Conservation (phyloP, 2,888 invertebrate genomes). For the Sialis lutaria region DNA sequence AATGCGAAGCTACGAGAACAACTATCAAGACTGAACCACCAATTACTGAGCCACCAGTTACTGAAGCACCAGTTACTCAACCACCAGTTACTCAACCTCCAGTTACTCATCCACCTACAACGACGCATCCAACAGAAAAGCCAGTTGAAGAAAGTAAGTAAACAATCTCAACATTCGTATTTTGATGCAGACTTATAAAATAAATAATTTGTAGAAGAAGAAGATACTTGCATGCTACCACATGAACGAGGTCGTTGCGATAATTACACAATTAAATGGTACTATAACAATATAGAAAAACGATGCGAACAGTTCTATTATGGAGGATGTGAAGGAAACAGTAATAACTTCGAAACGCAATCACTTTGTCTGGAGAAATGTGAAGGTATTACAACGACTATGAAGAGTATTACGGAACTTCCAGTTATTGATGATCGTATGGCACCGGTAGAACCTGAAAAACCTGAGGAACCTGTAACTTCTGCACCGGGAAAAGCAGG, state of each 20-base stretch:
- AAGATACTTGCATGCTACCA: slow-evolving; percentile 46
- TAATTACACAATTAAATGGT: slow-evolving; percentile 40
- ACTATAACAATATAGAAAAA: slow-evolving; percentile 51
- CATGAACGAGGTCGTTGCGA: slow-evolving; percentile 61
- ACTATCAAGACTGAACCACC: slow-evolving; percentile 21
- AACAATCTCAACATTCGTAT: neutral
- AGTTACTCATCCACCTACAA: neutral
- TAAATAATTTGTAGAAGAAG: no score
- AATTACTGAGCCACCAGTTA: slow-evolving; percentile 18
- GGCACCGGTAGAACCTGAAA: slow-evolving; percentile 5
- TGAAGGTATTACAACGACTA: slow-evolving; percentile 24
- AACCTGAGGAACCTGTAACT: slow-evolving; percentile 4
- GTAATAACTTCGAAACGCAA: slow-evolving; percentile 53
- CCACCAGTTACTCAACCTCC: neutral
- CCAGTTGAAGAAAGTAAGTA: neutral
- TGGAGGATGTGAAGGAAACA: slow-evolving; percentile 69
- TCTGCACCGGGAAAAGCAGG: slow-evolving; percentile 11
- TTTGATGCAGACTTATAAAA: neutral
- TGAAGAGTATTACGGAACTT: no score
- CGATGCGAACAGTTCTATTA: slow-evolving; percentile 64
- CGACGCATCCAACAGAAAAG: neutral
- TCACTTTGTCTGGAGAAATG: slow-evolving; percentile 57
- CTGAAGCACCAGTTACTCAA: slow-evolving; percentile 8
- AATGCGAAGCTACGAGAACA: slow-evolving; percentile 33
- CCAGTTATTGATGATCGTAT: neutral